Conservation (phyloP, 2,113 vertebrate species). For the Solea solea region DNA sequence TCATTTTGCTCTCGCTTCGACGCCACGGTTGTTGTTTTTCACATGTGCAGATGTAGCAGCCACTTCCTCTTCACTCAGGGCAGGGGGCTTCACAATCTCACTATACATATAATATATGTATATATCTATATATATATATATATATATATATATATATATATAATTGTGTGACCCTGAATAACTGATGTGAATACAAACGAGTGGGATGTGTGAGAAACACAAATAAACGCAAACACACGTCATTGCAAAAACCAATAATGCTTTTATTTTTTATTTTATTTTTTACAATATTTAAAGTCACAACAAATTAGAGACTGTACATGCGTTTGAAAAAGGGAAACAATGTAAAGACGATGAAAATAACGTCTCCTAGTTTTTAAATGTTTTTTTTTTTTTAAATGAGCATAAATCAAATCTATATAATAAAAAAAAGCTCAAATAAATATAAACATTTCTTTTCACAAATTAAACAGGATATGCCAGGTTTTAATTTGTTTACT, state of each 20-base stretch:
- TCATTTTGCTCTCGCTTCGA: constrained; percentile 6
- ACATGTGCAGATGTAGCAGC: constrained; percentile 33
- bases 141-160: no score
- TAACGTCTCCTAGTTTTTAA: no score
- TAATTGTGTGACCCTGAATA: constrained; percentile 21
- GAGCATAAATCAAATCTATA: neutral
- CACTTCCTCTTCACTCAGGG: constrained; percentile 58
- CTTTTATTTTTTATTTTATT: neutral
- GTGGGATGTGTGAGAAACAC: constrained; percentile 24
- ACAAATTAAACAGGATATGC: neutral
- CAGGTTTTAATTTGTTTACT: no score
- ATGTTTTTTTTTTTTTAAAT: no score
- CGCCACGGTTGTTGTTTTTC: constrained; percentile 25
- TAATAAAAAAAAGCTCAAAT: neutral
- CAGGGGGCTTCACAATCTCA: neutral
- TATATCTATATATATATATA: no score
- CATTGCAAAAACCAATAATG: neutral
- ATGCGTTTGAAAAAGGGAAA: neutral
- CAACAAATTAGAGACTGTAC: constrained; percentile 2
- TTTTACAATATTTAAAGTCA: constrained; percentile 1
- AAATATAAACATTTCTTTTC: constrained; percentile 8
- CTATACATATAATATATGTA: no score
- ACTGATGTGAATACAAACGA: constrained; percentile 31
- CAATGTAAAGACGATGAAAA: no score
- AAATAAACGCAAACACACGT: constrained; percentile 36